A percentile compares a stretch with the other conserved stretches of the same genome.
phyloP scores from a whole-genome alignment of 1,140 invertebrate species.

The Hestina assimilis region DNA sequence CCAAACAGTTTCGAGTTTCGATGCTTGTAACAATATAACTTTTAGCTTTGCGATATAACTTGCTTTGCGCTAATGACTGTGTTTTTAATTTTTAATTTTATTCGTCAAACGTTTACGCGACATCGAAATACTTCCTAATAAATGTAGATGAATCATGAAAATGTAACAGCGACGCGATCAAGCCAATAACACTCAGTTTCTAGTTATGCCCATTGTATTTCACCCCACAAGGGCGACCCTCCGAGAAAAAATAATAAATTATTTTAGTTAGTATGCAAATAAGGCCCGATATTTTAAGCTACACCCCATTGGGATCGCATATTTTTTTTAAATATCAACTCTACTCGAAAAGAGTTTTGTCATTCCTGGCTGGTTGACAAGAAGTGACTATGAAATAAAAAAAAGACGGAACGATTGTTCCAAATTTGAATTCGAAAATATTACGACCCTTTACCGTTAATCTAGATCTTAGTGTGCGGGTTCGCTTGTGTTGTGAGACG shows the following conservation, averaged over 20 bases:
- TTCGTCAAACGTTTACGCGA: background rate
- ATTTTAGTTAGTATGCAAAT: slow-evolving; percentile 79
- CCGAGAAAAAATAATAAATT: slow-evolving; percentile 76
- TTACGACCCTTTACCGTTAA: slow-evolving; percentile 44
- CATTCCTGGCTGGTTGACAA: slow-evolving; percentile 1
- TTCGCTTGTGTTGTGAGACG: slow-evolving; percentile 47
- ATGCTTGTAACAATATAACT: slow-evolving; percentile 5
- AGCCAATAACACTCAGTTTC: slow-evolving; percentile 71
- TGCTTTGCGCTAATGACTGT: too few relatives aligned
- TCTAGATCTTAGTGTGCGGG: slow-evolving; percentile 57
- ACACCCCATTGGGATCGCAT: slow-evolving; percentile 64
- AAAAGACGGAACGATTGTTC: background rate
- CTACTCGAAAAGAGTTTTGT: background rate
- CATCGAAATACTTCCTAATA: slow-evolving; percentile 30
- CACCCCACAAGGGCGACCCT: slow-evolving; percentile 66
- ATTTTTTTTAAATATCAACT: slow-evolving; percentile 54
- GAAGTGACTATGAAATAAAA: slow-evolving; percentile 14
- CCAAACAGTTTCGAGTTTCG: slow-evolving; percentile 16
- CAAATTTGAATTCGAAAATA: slow-evolving; percentile 25
- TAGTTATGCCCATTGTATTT: slow-evolving; percentile 65
- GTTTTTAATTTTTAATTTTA: too few relatives aligned
- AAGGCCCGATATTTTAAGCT: slow-evolving; percentile 73
- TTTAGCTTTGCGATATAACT: slow-evolving; percentile 13
- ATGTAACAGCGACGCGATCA: slow-evolving; percentile 53
- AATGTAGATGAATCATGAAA: slow-evolving; percentile 48